Evolutionary conservation across 2,113 vertebrate genomes (phyloP).

Genomic region (Dicrurus megarhynchus): DNA sequence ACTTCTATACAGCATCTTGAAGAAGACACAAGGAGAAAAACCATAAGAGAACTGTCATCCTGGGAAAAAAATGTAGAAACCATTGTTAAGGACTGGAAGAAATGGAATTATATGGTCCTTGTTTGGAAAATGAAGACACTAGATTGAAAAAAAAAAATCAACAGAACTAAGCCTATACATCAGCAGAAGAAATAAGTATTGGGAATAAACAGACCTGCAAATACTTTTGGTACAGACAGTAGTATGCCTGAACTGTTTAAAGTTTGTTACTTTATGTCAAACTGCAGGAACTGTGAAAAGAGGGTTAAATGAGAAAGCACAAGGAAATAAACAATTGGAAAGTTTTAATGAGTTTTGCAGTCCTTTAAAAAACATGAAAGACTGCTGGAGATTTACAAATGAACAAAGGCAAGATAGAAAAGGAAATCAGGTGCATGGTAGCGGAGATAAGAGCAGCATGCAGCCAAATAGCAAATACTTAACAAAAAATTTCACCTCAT

Average conservation of each 20-base stretch:
- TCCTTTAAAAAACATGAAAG: conserved; percentile 54
- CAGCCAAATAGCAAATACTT: conserved; percentile 37
- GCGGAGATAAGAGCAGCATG: conserved; percentile 28
- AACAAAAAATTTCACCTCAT: conserved; percentile 21
- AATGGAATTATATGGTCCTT: background rate
- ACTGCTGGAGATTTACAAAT: background rate
- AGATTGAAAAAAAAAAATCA: background rate
- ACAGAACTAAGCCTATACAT: background rate
- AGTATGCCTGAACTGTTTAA: background rate
- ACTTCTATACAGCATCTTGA: background rate
- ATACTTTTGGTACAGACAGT: background rate
- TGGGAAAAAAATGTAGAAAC: background rate
- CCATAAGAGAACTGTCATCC: background rate
- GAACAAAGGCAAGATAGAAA: conserved; percentile 49
- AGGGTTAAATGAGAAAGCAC: background rate
- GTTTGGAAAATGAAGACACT: background rate
- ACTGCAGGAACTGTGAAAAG: background rate
- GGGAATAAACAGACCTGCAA: background rate
- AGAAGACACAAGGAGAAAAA: background rate
- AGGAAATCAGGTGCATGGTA: conserved; percentile 56
- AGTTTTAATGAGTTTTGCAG: conserved; percentile 50
- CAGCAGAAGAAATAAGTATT: background rate
- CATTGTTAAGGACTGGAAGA: background rate
- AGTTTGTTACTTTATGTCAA: background rate
- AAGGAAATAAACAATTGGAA: conserved; percentile 52